Base-by-base conservation (phyloP, 2,797 vertebrate genomes). In the Lepus townsendii region DNA sequence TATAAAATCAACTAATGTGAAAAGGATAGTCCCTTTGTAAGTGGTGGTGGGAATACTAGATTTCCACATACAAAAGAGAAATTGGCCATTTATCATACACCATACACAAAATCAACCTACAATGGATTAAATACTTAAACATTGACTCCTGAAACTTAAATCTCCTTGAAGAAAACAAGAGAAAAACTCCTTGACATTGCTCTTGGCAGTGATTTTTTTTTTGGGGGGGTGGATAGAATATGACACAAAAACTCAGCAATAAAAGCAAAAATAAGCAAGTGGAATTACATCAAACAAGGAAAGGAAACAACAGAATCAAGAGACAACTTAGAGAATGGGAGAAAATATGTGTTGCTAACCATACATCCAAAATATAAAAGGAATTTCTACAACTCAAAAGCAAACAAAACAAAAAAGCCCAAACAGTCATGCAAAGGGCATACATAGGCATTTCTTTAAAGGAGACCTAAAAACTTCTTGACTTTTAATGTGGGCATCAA, bases 401-500 rank as follows among this genome's bases (percentile, higher is more conserved):
- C 54, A 71, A 63, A 78, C 22, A 32, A 19, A 54, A n/a, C 47
- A 54, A 52, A 82, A 63, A 62, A 57, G 16, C 19, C 13, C 54
- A 57, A 57, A 57, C 19, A 57, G 54, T 57, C 54, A 16, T 12
- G 35, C 24, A 60, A 88, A 57, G 42, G 63, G 32, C 8, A 13
- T 32, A 11, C 66, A 50, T n/a, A 60, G 19, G 4, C 7, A 35
- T 72, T 77, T 88, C 72, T 95, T 35, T 30, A 83, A 92, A 92
- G 26, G 60, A 75, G 50, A 73, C 42, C 12, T 27, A 75, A 89
- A 84, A 69, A 30, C 69, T 7, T 42, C 32, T 35, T 79, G 12
- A 72, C 42, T 82, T 94, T 84, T 72, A 83, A 84, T 66, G 27
- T 80, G 75, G 88, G 20, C 47, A 30, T 90, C 13, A 69, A 86